phyloP scores from a whole-genome alignment of 2,888 invertebrate genomes.

The Tipula confusa region DNA sequence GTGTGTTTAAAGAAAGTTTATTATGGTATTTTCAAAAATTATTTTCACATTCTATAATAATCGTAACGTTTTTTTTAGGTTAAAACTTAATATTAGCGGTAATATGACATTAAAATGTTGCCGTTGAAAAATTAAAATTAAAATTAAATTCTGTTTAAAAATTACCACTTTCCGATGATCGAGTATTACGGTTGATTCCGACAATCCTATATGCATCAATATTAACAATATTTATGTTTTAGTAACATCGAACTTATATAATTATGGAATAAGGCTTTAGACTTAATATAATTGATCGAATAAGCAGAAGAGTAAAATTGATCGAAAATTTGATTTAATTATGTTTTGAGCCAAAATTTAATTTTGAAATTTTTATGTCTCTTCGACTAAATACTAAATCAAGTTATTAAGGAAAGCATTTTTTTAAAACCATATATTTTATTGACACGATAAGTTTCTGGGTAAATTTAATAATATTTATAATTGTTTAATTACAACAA shows the following conservation, averaged over 20 bases:
- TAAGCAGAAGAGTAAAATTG: background rate
- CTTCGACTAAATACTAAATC: background rate
- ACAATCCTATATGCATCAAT: background rate
- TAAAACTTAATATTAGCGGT: no score
- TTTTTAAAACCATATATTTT: background rate
- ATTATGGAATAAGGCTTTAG: background rate
- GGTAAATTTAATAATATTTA: background rate
- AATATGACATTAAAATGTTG: no score
- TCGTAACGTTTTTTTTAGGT: background rate
- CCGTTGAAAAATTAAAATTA: background rate
- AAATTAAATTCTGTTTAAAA: background rate
- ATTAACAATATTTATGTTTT: no score
- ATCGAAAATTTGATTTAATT: background rate
- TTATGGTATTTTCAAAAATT: background rate
- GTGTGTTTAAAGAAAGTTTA: conserved; percentile 3
- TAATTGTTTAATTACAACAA: background rate
- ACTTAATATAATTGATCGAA: background rate
- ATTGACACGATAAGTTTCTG: background rate
- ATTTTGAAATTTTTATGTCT: background rate
- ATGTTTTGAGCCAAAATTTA: background rate
- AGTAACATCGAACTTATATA: background rate
- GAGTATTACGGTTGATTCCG: background rate
- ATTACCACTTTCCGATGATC: background rate
- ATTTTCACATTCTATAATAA: background rate
- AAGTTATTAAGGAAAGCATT: background rate